phyloP scores from a whole-genome alignment of 2,113 vertebrate species.

The Muntiacus muntjak region DNA sequence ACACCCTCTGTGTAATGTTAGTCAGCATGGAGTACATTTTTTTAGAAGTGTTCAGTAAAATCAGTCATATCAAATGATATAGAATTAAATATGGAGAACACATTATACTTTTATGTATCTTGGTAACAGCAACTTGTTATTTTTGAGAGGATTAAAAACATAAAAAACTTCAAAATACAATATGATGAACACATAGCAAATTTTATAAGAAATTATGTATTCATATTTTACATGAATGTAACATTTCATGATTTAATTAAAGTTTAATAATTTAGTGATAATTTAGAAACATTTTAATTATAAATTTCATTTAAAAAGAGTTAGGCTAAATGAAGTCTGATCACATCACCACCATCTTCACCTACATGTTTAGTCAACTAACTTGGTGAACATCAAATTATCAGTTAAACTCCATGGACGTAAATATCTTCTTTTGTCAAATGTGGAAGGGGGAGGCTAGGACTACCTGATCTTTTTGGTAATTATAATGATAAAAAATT shows the following conservation, averaged over 20 bases:
- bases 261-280: background rate
- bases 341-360: background rate
- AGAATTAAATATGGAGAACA: background rate
- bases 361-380: background rate
- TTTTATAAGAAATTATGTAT: background rate
- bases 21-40: background rate
- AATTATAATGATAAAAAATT: background rate
- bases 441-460: background rate
- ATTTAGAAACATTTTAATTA: background rate
- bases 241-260: background rate
- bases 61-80: background rate
- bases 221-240: background rate
- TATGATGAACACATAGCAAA: background rate
- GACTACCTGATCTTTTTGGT: background rate
- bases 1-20: background rate
- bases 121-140: background rate
- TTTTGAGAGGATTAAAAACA: background rate
- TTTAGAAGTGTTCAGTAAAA: background rate
- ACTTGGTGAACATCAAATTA: background rate
- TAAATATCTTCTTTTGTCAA: background rate
- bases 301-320: background rate
- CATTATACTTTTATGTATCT: background rate
- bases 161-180: background rate
- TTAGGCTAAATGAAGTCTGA: background rate
- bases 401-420: background rate